These are phyloP conservation scores for Apistogramma diplotaenia DNA, from an alignment of 2,113 vertebrate genomes.

Conservation along the genomic window DNA sequence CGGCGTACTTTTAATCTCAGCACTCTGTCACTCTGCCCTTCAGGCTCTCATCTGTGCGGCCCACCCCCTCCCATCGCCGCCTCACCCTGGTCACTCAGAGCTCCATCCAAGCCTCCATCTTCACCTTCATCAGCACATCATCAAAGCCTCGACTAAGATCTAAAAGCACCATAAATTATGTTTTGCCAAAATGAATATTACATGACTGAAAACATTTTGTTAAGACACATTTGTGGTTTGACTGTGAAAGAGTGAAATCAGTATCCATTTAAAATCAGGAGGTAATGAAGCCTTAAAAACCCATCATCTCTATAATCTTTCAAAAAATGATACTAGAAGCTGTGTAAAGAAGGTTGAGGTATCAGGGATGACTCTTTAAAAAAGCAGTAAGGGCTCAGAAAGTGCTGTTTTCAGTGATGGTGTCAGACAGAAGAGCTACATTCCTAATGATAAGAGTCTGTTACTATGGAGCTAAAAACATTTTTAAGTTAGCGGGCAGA, in stretches of 20 bases:
- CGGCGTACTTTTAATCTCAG: no score
- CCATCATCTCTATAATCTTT: neutral
- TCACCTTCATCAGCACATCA: neutral
- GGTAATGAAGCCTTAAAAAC: neutral
- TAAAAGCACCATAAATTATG: accelerated
- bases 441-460: neutral
- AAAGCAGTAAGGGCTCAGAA: no score
- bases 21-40: no score
- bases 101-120: no score
- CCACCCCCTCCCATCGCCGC: no score
- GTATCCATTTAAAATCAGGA: neutral
- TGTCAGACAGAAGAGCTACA: neutral
- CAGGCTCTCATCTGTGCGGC: no score
- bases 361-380: neutral
- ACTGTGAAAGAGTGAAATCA: neutral
- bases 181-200: neutral
- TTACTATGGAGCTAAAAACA: neutral
- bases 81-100: no score
- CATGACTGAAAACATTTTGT: neutral
- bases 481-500: neutral
- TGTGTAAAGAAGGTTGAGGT: neutral
- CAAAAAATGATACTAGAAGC: neutral
- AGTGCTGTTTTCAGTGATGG: neutral
- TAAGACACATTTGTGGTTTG: neutral
- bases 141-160: neutral